These are phyloP conservation scores for Anthoscopus minutus DNA, from an alignment of 2,113 vertebrate species.

Conservation along the genomic window DNA sequence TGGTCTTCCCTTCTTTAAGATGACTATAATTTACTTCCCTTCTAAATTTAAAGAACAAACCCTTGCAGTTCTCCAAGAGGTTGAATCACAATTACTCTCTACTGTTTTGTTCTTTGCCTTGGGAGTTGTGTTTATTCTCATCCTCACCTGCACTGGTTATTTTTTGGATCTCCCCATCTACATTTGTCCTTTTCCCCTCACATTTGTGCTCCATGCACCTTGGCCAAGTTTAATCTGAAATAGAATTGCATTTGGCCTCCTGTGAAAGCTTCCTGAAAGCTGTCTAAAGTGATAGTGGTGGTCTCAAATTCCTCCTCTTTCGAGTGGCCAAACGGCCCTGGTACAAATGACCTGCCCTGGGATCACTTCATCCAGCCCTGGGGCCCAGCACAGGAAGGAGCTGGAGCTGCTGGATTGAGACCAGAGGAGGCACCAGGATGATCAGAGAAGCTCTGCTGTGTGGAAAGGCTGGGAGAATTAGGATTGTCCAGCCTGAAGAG, in stretches of 20 bases:
- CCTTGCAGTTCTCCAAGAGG: background rate
- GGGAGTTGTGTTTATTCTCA: background rate
- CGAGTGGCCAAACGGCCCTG: background rate
- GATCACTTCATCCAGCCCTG: background rate
- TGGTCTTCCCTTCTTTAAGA: background rate
- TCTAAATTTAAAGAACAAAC: background rate
- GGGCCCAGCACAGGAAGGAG: background rate
- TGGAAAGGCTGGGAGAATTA: background rate
- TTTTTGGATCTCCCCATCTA: background rate
- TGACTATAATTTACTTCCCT: background rate
- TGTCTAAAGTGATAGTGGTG: background rate
- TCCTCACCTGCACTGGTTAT: background rate
- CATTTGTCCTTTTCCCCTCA: background rate
- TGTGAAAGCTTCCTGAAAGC: background rate
- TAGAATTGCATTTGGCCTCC: background rate
- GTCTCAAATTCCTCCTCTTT: background rate
- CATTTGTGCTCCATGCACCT: background rate
- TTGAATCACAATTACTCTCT: background rate
- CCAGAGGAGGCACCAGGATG: background rate
- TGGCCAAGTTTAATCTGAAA: background rate
- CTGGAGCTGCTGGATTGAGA: background rate
- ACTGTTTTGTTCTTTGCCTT: background rate
- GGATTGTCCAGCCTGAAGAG: background rate
- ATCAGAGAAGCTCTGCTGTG: background rate
- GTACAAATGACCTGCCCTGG: background rate